Evolutionary conservation across 1,140 invertebrate genomes (phyloP), one percentile per base, ranked within the genome.

Genomic region (Cotesia typhae): DNA sequence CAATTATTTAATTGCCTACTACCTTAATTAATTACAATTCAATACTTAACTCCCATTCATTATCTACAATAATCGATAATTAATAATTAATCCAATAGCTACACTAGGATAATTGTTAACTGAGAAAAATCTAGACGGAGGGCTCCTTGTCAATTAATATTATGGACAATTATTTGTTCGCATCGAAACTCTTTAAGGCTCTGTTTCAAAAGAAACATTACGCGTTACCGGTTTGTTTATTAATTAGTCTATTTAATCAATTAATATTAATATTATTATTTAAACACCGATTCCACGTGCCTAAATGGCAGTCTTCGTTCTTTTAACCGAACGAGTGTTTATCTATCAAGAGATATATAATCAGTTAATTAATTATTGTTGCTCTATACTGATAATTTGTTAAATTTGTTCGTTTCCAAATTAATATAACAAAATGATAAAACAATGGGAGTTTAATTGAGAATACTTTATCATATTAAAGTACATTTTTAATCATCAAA

Each of bases 291-390:
- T 38, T 20, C 4, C 69, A 53, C 59, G 61, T 37, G 47, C 52
- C 37, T 52, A 71, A n/a, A 70, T 76, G 78, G 78, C 79, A 80
- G 78, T 79, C 70, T 79, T 74, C 28, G 61, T 70, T 71, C 77
- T 3, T 5, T 59, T 57, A 52, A 73, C 53, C 41, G 55, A 65
- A 53, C 67, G 60, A 69, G 17, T 28, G 28, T 28, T 38, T 64
- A 35, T 66, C 66, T 65, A 69, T 66, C 61, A 38, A 38, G 61
- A 17, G 10, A 6, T 59, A 36, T 59, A 36, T 35, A 9, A 20
- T 61, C 28, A 35, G 36, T 20, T 12, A 14, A 66, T 66, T 12
- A 10, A 57, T 7, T 65, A 38, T 67, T 20, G 7, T 53, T 28
- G n/a, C 53, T 51, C 10, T 61, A 47, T 47, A 47, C 41, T 47